These are phyloP conservation scores for Pogonocichla stellata DNA, from an alignment of 2,113 vertebrate genomes.

Conservation along the genomic window DNA sequence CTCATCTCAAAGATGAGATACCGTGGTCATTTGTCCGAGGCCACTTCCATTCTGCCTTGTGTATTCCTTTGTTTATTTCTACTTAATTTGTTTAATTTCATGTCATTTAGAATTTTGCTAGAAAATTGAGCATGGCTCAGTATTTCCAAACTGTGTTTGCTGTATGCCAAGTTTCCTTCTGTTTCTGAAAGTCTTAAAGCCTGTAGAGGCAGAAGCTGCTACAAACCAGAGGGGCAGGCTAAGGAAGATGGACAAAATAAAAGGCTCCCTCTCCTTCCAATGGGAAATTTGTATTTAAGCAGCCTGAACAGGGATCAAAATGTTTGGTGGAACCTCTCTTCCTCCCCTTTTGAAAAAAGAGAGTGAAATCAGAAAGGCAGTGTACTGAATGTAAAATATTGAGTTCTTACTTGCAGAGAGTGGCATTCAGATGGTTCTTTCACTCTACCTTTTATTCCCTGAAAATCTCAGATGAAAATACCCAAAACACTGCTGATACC, in stretches of 20 bases:
- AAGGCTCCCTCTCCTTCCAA: not conserved
- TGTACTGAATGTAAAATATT: not conserved
- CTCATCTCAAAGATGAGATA: not conserved
- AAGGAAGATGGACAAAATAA: not conserved
- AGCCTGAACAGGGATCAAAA: not conserved
- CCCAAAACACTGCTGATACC: not conserved
- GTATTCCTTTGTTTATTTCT: not conserved
- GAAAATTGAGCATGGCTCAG: not conserved
- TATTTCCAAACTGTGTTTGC: not conserved
- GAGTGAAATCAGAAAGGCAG: not conserved
- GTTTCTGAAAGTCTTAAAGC: not conserved
- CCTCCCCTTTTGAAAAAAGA: not conserved
- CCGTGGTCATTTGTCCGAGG: not conserved
- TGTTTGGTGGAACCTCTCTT: not conserved
- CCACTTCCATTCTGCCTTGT: not conserved
- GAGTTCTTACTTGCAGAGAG: not conserved
- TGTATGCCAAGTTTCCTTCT: not conserved
- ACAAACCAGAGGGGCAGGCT: not conserved
- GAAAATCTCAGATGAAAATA: not conserved
- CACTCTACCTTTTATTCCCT: not conserved
- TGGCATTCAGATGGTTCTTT: not conserved
- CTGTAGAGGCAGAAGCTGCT: not conserved
- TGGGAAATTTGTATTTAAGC: not conserved
- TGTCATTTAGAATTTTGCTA: not conserved
- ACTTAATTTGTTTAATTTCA: not conserved